A percentile compares a stretch with the other conserved stretches of the same genome.
Conservation (phyloP, 2,113 vertebrate genomes). For the Antechinus stuartii region DNA sequence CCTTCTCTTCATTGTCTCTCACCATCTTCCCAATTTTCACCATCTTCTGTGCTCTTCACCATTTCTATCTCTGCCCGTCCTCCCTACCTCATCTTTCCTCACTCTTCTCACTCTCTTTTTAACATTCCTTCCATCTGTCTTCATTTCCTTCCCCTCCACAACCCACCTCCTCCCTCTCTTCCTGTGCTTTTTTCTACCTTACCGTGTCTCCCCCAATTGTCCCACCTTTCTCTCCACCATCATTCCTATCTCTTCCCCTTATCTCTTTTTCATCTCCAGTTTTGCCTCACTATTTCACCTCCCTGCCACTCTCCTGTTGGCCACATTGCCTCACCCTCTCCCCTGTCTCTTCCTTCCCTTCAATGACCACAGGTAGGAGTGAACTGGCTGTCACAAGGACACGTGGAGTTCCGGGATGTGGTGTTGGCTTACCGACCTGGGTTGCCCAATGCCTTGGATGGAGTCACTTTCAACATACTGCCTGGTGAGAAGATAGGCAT, state of each 20-base stretch:
- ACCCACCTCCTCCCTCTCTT: background rate
- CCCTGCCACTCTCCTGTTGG: background rate
- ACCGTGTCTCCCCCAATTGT: background rate
- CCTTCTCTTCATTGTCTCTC: background rate
- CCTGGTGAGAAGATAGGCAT: constrained; percentile 95
- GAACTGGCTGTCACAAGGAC: constrained; percentile 89
- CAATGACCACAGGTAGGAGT: constrained; percentile 32
- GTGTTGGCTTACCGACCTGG: constrained; percentile 90
- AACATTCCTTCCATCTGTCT: background rate
- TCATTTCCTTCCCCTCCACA: background rate
- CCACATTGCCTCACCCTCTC: background rate
- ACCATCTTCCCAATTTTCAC: background rate
- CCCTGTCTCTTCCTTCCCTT: background rate
- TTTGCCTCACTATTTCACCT: background rate
- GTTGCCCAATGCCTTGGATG: constrained; percentile 93
- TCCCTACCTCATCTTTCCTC: background rate
- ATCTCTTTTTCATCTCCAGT: background rate
- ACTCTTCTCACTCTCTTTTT: background rate
- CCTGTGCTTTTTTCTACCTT: background rate
- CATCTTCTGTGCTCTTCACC: background rate
- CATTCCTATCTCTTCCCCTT: background rate
- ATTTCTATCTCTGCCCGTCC: background rate
- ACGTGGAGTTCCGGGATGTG: constrained; percentile 90
- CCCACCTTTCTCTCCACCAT: background rate
- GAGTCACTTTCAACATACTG: constrained; percentile 88